These are phyloP conservation scores for Capitulum mitella DNA, from an alignment of 2,888 invertebrate genomes.

Conservation along the genomic window DNA sequence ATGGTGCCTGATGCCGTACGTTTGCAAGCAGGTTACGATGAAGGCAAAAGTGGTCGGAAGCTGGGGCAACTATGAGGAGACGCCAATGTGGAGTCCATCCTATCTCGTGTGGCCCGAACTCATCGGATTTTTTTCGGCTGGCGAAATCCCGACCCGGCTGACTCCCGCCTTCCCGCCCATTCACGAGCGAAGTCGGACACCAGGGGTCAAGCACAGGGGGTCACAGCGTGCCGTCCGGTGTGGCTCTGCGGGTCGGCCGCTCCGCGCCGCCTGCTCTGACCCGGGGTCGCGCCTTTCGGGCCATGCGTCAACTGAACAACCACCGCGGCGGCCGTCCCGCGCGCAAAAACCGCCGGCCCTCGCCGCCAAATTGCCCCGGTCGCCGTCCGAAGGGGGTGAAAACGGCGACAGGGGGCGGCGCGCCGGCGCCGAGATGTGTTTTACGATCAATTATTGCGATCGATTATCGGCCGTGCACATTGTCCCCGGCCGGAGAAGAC, in stretches of 20 bases:
- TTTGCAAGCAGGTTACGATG: too few species aligned
- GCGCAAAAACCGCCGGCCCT: not conserved
- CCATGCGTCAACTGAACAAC: not conserved
- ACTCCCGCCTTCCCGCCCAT: too few species aligned
- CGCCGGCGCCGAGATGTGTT: not conserved
- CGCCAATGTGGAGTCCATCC: too few species aligned
- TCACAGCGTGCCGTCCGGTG: not conserved
- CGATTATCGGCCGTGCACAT: not conserved
- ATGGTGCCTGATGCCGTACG: too few species aligned
- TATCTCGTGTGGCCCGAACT: too few species aligned
- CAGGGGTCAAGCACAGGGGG: too few species aligned
- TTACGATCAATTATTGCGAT: conserved; percentile 18
- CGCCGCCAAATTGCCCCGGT: not conserved
- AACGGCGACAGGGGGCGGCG: not conserved
- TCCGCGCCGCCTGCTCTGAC: not conserved
- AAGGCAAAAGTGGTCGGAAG: too few species aligned
- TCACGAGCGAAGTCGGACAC: too few species aligned
- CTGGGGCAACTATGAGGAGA: too few species aligned
- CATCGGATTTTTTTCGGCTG: too few species aligned
- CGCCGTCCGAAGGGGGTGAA: conserved; percentile 12
- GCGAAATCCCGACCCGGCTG: too few species aligned
- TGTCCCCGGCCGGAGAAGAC: not conserved
- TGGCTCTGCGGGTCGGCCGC: not conserved
- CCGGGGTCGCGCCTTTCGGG: not conserved
- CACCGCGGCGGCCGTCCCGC: not conserved